phyloP scores from a whole-genome alignment of 2,113 vertebrate species.

The Poeciliopsis retropinna region DNA sequence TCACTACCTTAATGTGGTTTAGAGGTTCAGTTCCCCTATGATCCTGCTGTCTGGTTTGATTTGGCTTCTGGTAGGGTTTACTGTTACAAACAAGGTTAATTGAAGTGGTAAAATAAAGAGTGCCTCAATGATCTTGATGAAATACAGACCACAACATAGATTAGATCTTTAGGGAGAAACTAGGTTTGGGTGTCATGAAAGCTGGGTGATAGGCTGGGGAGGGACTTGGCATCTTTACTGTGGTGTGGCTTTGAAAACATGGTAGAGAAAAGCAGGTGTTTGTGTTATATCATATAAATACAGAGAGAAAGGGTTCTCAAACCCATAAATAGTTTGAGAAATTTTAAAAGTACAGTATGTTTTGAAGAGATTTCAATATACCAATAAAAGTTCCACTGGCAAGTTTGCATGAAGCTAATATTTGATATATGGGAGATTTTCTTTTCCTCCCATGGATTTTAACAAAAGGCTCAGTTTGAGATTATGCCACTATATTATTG shows the following conservation, averaged over 20 bases:
- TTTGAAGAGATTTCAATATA: background rate
- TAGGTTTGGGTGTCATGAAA: too few relatives aligned
- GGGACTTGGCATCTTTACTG: too few relatives aligned
- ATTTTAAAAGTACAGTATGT: background rate
- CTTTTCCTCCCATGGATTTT: background rate
- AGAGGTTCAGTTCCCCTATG: too few relatives aligned
- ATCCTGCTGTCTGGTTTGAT: too few relatives aligned
- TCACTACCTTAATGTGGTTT: too few relatives aligned
- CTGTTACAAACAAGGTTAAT: too few relatives aligned
- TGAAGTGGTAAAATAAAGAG: background rate
- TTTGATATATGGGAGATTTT: background rate
- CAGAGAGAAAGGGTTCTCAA: too few relatives aligned
- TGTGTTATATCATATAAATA: too few relatives aligned
- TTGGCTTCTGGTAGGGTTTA: too few relatives aligned
- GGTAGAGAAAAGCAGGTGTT: too few relatives aligned
- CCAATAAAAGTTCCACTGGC: background rate
- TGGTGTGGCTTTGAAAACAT: too few relatives aligned
- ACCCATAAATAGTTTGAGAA: background rate
- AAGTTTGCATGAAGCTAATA: background rate
- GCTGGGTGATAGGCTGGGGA: too few relatives aligned
- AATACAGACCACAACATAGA: background rate
- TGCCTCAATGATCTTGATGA: background rate
- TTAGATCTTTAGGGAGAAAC: background rate
- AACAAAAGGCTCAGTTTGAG: background rate
- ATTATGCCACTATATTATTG: background rate